A percentile compares a stretch with the other conserved stretches of the same genome.
Evolutionary conservation across 2,797 vertebrate genomes (phyloP).

Genomic region (Cryptoblepharus egeriae): DNA sequence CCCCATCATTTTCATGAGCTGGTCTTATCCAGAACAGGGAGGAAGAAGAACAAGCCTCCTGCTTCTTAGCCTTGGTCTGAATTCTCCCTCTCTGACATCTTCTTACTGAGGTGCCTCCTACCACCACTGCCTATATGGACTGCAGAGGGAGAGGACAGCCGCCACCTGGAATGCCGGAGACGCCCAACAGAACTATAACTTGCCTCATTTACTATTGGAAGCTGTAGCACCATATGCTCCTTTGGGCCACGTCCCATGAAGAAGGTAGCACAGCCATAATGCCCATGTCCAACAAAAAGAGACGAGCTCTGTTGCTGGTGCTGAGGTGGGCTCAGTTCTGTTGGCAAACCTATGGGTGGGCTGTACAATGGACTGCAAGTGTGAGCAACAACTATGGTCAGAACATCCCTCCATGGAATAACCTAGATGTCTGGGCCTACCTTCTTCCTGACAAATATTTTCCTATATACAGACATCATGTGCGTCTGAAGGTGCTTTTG

Average conservation of each 20-base stretch:
- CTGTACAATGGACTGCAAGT: background rate
- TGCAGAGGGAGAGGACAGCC: background rate
- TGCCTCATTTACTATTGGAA: background rate
- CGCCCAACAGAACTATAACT: background rate
- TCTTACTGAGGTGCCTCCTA: slow-evolving; percentile 25
- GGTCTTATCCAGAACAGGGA: background rate
- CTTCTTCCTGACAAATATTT: background rate
- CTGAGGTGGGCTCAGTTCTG: background rate
- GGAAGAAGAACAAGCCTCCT: background rate
- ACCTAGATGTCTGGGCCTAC: background rate
- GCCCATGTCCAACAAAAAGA: background rate
- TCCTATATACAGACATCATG: background rate
- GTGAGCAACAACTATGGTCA: background rate
- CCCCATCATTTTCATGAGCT: background rate
- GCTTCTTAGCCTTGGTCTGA: background rate
- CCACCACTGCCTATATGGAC: slow-evolving; percentile 16
- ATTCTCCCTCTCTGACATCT: background rate
- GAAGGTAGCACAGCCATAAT: background rate
- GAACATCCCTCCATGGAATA: background rate
- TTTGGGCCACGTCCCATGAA: background rate
- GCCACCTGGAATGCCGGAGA: background rate
- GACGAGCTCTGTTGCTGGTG: background rate
- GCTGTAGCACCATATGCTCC: background rate
- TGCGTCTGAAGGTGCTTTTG: background rate
- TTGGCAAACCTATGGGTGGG: background rate